phyloP scores from a whole-genome alignment of 1,140 invertebrate species.

The Cydia splendana region DNA sequence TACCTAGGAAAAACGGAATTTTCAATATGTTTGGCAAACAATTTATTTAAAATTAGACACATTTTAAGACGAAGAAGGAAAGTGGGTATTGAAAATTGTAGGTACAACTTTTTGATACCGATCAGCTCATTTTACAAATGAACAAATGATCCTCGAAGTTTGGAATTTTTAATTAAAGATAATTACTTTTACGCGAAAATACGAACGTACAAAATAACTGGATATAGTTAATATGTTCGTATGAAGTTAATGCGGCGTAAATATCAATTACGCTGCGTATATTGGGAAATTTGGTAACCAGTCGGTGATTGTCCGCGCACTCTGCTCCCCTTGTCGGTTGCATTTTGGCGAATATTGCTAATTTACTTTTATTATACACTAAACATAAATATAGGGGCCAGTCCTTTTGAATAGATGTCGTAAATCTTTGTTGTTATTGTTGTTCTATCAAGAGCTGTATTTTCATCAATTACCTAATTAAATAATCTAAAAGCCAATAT shows the following conservation, averaged over 20 bases:
- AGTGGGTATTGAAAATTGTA: background rate
- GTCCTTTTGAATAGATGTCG: constrained; percentile 24
- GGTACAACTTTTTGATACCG: background rate
- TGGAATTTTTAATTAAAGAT: constrained; percentile 14
- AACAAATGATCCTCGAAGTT: background rate
- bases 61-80: background rate
- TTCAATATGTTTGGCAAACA: constrained; percentile 45
- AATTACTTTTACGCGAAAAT: background rate
- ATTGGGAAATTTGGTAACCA: constrained; percentile 63
- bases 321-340: constrained; percentile 47
- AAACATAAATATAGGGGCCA: constrained; percentile 25
- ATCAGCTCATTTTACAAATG: background rate
- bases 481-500: too few relatives aligned
- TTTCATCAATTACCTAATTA: background rate
- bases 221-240: constrained; percentile 22
- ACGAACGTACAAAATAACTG: constrained; percentile 19
- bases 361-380: constrained; percentile 65
- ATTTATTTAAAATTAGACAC: background rate
- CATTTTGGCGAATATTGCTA: constrained; percentile 60
- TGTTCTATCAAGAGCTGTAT: background rate
- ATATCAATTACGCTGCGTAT: constrained; percentile 70
- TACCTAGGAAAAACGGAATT: constrained; percentile 40
- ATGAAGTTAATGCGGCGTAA: constrained; percentile 63
- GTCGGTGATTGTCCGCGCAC: constrained; percentile 59
- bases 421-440: constrained; percentile 10